These are phyloP conservation scores for Drosophila kikkawai DNA, from an alignment of 1,140 invertebrate genomes.

Conservation along the genomic window DNA sequence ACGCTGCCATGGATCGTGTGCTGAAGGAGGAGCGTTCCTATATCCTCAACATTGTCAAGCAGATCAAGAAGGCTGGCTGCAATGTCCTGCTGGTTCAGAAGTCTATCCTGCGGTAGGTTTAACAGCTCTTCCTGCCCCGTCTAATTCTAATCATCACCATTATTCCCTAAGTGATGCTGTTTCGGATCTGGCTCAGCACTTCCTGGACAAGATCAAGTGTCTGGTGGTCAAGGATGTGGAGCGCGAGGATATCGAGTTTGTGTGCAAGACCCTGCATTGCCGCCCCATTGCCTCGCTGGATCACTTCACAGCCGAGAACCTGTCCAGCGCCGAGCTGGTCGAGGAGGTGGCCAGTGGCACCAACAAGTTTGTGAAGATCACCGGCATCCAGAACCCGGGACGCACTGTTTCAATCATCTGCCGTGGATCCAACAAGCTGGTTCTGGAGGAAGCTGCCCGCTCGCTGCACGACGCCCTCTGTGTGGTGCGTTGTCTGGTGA, in stretches of 20 bases:
- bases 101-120: constrained; percentile 93
- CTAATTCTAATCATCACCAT: neutral
- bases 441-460: constrained; percentile 97
- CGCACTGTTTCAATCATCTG: constrained; percentile 97
- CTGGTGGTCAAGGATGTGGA: constrained; percentile 99
- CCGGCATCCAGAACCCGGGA: constrained; percentile 95
- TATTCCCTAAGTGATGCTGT: constrained; percentile 91
- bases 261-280: constrained; percentile 97
- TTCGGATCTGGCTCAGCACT: constrained; percentile 98
- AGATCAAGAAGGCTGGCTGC: constrained; percentile 99
- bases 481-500: constrained; percentile 98
- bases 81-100: constrained; percentile 99
- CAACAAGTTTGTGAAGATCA: constrained; percentile 97
- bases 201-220: constrained; percentile 99
- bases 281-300: constrained; percentile 99
- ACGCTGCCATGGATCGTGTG: constrained; percentile 99
- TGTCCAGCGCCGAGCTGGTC: constrained; percentile 96
- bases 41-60: constrained; percentile 99
- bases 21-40: constrained; percentile 99
- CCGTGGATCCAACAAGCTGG: constrained; percentile 98
- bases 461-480: constrained; percentile 99
- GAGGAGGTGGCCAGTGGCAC: constrained; percentile 96
- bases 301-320: constrained; percentile 97
- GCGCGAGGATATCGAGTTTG: constrained; percentile 98
- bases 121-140: neutral